Base-by-base conservation (phyloP, 1,140 invertebrate species). In the Drosophila micromelanica region DNA sequence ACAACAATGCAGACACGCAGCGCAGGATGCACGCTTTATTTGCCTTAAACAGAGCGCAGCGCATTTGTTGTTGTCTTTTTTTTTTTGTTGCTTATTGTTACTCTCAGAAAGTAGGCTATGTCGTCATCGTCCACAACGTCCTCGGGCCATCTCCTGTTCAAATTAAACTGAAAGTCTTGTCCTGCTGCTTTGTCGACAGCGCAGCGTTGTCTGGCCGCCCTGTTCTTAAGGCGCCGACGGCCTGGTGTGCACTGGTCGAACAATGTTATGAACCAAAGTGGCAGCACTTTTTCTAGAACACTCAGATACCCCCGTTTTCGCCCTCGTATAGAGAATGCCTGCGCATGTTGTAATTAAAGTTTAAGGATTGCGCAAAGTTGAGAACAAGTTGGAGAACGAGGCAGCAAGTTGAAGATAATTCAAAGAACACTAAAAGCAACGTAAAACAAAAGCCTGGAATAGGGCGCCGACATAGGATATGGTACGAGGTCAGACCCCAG, bases 151-250 rank as follows among this genome's bases (percentile, higher is more conserved):
- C 84, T 84, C 73, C 76, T 89, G 84, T 89, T 89, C 84, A 87
- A 87, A 87, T 87, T 84, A 89, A 87, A 87, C 84, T 79, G 84
- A 79, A 89, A 87, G 78, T 84, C 84, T 87, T 87, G 82, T 82
- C 76, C 51, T 2, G 52, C 54, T 46, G 15, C 43, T 57, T 57
- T 57, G 17, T 27, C 4, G 27, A 27, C 27, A 27, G 6, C 27
- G 27, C 27, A 27, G 27, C 27, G 56, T 63, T 59, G 77, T 86
- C 81, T 78, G 63, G 49, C 45, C 48, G 43, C 40, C 27, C 55
- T 37, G 35, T 8, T 23, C 43, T 52, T 40, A 72, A 59, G 45
- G 51, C 37, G 56, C 62, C 42, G 42, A 48, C 48, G 30, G 56
- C 51, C 42, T 49, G 63, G 59, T 65, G 45, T 45, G 48, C 60